Conservation (phyloP, 2,888 invertebrate species). For the Thysanoteuthis rhombus region DNA sequence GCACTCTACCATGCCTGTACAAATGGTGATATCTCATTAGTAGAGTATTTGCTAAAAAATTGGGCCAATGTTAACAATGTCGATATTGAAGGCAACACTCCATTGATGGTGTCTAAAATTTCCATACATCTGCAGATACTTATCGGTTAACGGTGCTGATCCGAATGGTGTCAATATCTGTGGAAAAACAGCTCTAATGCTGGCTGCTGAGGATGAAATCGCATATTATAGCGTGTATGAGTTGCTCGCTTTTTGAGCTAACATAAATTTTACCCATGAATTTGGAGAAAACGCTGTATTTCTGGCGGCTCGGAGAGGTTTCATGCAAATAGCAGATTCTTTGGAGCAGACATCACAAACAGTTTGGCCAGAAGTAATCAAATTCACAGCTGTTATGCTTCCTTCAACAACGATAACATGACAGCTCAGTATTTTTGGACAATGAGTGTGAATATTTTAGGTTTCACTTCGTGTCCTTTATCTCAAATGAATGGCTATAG, state of each 20-base stretch:
- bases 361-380: background rate
- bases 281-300: background rate
- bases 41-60: too few relatives aligned
- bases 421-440: background rate
- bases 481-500: background rate
- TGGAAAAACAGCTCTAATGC: background rate
- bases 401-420: background rate
- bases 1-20: too few relatives aligned
- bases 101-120: background rate
- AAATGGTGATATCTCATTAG: too few relatives aligned
- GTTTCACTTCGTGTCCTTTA: background rate
- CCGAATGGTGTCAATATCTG: background rate
- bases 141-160: background rate
- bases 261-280: background rate
- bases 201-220: background rate
- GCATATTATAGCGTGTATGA: background rate
- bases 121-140: background rate
- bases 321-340: background rate
- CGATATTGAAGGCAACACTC: too few relatives aligned
- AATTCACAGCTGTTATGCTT: background rate
- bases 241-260: background rate
- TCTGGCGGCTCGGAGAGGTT: background rate
- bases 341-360: background rate
- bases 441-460: too few relatives aligned
- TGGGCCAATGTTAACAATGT: too few relatives aligned